Base-by-base conservation (phyloP, 2,113 vertebrate species). In the Spheniscus mendiculus region DNA sequence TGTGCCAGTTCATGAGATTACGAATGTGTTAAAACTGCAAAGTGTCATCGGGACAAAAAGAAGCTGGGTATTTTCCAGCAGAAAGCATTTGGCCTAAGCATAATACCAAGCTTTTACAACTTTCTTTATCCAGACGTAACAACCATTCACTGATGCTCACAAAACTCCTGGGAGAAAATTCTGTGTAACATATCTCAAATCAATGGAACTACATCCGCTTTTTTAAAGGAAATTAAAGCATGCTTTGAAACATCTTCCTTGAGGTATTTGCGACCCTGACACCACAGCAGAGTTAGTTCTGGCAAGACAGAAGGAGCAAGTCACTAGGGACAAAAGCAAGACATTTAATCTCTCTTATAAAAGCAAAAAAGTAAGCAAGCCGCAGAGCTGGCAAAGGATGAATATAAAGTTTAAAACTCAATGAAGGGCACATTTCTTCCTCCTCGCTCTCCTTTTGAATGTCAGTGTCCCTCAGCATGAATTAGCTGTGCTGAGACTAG, bases 401-500 rank as follows among this genome's bases (percentile, higher is more conserved):
- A 82, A 82, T 50, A 36, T 5, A 8, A 53, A 27, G 22, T 62
- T 74, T 83, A 18, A 83, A 34, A 52, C 25, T 50, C 65, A 11
- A 26, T 26, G 45, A 79, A 79, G 17, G 65, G 44, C 44, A 45
- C 7, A 17, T 27, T 89, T 66, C 29, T 83, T 89, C 53, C 32
- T 77, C 15, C 4, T 23, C 3, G 0, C 7, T 89, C 42, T 89
- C 50, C 50, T 53, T 86, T 53, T 34, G 47, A 85, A 56, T 30
- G 34, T 49, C 47, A 56, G 38, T 7, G 23, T 79, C 42, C 17
- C 70, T 74, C 72, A 58, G 55, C 50, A 71, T n/a, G 70, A 53
- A 0, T 8, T 55, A 29, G 12, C 38, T 0, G 0, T 63, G 58
- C 71, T 86, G 47, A n/a, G 56, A 47, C 55, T 78, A 34, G 55